These are phyloP conservation scores for Calidris pygmaea DNA, from an alignment of 2,113 vertebrate genomes.

Conservation along the genomic window DNA sequence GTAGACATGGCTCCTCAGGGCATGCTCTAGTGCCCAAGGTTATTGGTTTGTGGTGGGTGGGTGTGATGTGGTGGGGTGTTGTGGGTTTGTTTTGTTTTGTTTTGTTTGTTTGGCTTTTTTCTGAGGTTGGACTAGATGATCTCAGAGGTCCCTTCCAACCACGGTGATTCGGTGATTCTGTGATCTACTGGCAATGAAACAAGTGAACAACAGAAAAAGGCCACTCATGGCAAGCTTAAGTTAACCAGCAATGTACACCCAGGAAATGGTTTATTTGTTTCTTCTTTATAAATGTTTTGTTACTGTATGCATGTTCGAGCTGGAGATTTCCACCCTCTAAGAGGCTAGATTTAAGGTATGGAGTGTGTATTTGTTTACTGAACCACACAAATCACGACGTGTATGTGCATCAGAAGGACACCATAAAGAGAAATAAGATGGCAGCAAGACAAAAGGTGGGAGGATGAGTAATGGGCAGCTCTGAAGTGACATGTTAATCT, in stretches of 20 bases:
- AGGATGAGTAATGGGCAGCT: not conserved
- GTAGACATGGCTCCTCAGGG: no score
- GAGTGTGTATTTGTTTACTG: not conserved
- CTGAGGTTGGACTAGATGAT: no score
- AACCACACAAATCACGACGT: not conserved
- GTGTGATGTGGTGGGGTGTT: no score
- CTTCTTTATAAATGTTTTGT: not conserved
- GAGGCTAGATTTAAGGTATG: not conserved
- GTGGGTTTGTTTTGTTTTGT: no score
- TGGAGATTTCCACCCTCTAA: not conserved
- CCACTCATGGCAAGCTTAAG: not conserved
- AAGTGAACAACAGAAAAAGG: not conserved
- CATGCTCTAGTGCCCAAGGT: no score
- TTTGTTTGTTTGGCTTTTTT: no score
- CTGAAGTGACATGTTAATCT: not conserved
- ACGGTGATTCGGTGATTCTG: no score
- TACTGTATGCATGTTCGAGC: not conserved
- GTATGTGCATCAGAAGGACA: not conserved
- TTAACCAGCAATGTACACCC: not conserved
- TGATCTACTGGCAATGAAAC: not conserved
- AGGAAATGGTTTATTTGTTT: not conserved
- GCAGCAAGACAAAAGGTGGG: not conserved
- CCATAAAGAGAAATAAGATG: not conserved
- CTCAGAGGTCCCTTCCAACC: no score
- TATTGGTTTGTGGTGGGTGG: no score